Percentiles rank a stretch among this genome's conserved stretches.
phyloP scores from a whole-genome alignment of 2,888 invertebrate species.

The Hoplodrina ambigua region DNA sequence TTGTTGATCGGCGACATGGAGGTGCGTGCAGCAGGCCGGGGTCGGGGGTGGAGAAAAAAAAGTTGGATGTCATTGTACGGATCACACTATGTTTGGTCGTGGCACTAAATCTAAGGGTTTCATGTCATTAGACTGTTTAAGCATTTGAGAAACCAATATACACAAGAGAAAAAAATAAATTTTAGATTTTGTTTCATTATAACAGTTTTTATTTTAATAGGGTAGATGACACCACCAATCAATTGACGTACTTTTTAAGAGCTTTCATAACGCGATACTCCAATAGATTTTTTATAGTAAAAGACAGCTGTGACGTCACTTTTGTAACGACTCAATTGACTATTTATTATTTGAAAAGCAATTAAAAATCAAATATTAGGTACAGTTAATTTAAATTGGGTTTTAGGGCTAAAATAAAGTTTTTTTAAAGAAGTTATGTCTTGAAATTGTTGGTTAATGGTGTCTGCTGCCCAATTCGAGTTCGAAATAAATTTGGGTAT shows the following conservation, averaged over 20 bases:
- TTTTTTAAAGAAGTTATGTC: too few species aligned
- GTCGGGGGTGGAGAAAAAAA: slow-evolving; percentile 87
- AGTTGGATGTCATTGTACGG: slow-evolving; percentile 90
- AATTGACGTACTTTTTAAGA: too few species aligned
- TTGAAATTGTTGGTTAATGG: too few species aligned
- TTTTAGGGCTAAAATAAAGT: too few species aligned
- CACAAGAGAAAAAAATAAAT: not conserved
- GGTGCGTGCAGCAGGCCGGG: slow-evolving; percentile 89
- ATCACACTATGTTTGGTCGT: slow-evolving; percentile 82
- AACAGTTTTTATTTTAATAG: not conserved
- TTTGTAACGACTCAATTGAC: too few species aligned
- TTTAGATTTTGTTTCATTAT: slow-evolving; percentile 16
- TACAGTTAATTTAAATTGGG: too few species aligned
- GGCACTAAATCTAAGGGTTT: slow-evolving; percentile 82
- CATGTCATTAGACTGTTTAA: slow-evolving; percentile 68
- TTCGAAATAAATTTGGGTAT: slow-evolving; percentile 14
- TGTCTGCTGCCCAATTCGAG: not conserved
- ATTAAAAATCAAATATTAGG: too few species aligned
- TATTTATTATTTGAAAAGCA: too few species aligned
- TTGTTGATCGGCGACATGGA: slow-evolving; percentile 87
- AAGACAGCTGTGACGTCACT: too few species aligned
- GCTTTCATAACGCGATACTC: too few species aligned
- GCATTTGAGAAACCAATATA: slow-evolving; percentile 67
- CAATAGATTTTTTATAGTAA: too few species aligned
- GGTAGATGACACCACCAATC: too few species aligned